phyloP scores from a whole-genome alignment of 1,140 invertebrate genomes.

The Tetramorium parvispinum region DNA sequence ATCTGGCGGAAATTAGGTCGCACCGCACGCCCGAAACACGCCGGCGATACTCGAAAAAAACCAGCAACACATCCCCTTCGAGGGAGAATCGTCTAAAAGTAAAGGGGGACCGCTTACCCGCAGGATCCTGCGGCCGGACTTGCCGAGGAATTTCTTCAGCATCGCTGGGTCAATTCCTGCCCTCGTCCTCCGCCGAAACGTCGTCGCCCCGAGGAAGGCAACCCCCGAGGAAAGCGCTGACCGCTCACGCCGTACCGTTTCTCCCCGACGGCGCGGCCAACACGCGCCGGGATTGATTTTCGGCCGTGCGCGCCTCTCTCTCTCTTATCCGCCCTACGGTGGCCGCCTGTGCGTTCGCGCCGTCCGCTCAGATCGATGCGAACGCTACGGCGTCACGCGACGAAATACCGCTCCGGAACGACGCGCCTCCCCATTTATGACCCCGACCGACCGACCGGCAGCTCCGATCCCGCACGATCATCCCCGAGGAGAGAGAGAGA shows the following conservation, averaged over 20 bases:
- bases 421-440: slow-evolving; percentile 80
- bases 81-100: not conserved
- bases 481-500: not conserved
- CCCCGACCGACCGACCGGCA: slow-evolving; percentile 70
- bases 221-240: no score
- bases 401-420: slow-evolving; percentile 74
- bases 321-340: slow-evolving; percentile 4
- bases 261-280: not conserved
- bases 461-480: slow-evolving; percentile 30
- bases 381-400: slow-evolving; percentile 72
- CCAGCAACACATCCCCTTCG: not conserved
- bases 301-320: not conserved
- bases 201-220: not conserved
- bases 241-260: not conserved
- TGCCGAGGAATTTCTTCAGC: slow-evolving; percentile 81
- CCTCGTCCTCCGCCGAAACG: not conserved
- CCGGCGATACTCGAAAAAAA: not conserved
- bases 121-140: slow-evolving; percentile 81
- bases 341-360: not conserved
- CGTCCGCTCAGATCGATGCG: slow-evolving; percentile 62
- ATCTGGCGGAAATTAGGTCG: slow-evolving; percentile 58
- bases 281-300: slow-evolving; percentile 66
- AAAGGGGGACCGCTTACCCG: slow-evolving; percentile 75
- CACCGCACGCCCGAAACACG: slow-evolving; percentile 39
- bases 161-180: slow-evolving; percentile 61